Base-by-base conservation (phyloP, 2,888 invertebrate species). In the Pristionchus mayeri region DNA sequence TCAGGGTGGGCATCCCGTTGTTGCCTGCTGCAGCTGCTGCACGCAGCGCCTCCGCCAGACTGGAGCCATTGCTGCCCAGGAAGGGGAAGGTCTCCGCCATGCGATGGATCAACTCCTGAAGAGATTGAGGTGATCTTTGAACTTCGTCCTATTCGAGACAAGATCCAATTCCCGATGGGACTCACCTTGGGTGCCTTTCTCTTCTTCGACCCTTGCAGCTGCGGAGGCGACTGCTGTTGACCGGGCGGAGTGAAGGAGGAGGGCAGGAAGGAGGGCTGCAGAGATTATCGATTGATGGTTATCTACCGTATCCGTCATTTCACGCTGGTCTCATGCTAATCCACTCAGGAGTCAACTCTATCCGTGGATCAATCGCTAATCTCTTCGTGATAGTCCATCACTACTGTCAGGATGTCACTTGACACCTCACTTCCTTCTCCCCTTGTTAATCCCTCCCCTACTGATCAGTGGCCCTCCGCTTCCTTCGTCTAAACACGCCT, bases 131-230 rank as follows among this genome's bases (percentile, higher is more conserved):
- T n/a, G n/a, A n/a, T n/a, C n/a, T n/a, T n/a, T n/a, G n/a, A n/a
- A 24, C 24, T 24, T 60, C 24, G 18, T 0, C 4, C 34, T 11
- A 34, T 3, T 40, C 71, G 40, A 71, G 18, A 48, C 34, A 18
- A 37, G 21, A 44, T 44, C 40, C 52, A 52, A 18, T 57, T 30
- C 40, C 6, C 40, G 40, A 80, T 30, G 54, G n/a, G n/a, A n/a
- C 75, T 75, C 30, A 84, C 89, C 54, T 90, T 90, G 27, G 88
- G 88, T 30, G 90, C 90, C 84, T 91, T 91, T 27, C 91, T 85
- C 85, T 91, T 91, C 30, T 89, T 63, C 63, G 88, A 85, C n/a
- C 91, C 91, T 18, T 34, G 27, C 24, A 54, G 60, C n/a, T 48
- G 81, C 34, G 81, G 81, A 21, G 81, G 81, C 44, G 81, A 82